Conservation (phyloP, 2,888 invertebrate genomes). For the Chrysolina haemoptera region DNA sequence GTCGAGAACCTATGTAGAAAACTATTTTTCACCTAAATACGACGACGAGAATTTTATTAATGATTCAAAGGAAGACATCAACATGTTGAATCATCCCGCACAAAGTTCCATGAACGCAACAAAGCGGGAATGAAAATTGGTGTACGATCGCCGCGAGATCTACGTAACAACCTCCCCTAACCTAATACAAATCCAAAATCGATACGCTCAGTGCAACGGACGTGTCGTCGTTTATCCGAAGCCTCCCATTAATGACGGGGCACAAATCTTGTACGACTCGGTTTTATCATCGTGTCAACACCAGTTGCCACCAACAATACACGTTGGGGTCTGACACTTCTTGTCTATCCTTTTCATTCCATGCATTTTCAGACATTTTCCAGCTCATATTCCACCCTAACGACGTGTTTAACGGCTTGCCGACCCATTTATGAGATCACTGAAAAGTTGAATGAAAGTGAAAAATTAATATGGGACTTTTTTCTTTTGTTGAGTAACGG, state of each 20-base stretch:
- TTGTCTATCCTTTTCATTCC: constrained; percentile 44
- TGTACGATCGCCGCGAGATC: constrained; percentile 35
- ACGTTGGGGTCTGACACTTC: constrained; percentile 56
- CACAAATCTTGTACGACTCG: constrained; percentile 65
- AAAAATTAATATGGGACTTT: not conserved
- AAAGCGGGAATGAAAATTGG: no score
- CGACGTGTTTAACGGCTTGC: constrained; percentile 9
- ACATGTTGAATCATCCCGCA: no score
- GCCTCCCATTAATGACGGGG: constrained; percentile 65
- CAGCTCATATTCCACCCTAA: constrained; percentile 39
- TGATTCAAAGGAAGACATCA: no score
- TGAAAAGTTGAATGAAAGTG: not conserved
- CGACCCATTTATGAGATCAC: not conserved
- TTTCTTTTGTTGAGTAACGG: not conserved
- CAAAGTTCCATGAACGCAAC: no score
- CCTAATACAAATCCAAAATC: constrained; percentile 63
- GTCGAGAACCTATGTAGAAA: no score
- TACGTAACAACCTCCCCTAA: constrained; percentile 39
- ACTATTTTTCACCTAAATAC: no score
- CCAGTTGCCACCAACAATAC: constrained; percentile 67
- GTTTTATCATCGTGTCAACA: constrained; percentile 69
- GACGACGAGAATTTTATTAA: no score
- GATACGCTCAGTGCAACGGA: constrained; percentile 64
- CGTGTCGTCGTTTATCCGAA: constrained; percentile 63
- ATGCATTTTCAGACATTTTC: constrained; percentile 41